Evolutionary conservation across 2,888 invertebrate species (phyloP), one percentile per base, ranked within the genome.

Genomic region (Agapostemon virescens): DNA sequence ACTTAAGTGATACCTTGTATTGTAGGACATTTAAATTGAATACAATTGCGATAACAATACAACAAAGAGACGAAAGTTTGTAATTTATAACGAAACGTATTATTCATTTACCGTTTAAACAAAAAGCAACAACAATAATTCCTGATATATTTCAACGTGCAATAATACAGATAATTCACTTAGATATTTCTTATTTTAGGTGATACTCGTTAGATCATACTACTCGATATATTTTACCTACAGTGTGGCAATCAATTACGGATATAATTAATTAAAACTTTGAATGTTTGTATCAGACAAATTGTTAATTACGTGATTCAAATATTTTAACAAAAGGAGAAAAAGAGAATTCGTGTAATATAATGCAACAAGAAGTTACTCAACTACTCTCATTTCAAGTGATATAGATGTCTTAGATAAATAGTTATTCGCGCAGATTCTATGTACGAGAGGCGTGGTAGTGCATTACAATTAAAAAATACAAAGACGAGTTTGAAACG

Each of bases 311-410:
- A 77, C 52, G 58, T 73, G 87, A 82, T 82, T 82, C 75, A 74
- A 80, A 76, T 84, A 84, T 84, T 87, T 82, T 77, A 82, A 72
- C 64, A 55, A 77, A 75, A 63, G 72, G 15, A 33, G 63, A 63
- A 74, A 61, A 67, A 77, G 67, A 55, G 61, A 79, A 69, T 85
- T 78, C 75, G 70, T 81, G 82, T 87, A 87, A 84, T 70, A 79
- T 81, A 81, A 81, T 71, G 69, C 23, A 63, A 74, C 38, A 79
- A 76, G 81, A 64, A 81, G 68, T 82, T 84, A 84, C 79, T 85
- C 74, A 71, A 84, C 77, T 77, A 75, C 75, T 85, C 85, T 85
- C 74, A 82, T 85, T 86, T 87, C 84, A 84, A 78, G 80, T 85
- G 81, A 77, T 86, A 87, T 83, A 82, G 79, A 74, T 84, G 84